These are phyloP conservation scores for Psittacus erithacus DNA, from an alignment of 2,113 vertebrate genomes.

Conservation along the genomic window DNA sequence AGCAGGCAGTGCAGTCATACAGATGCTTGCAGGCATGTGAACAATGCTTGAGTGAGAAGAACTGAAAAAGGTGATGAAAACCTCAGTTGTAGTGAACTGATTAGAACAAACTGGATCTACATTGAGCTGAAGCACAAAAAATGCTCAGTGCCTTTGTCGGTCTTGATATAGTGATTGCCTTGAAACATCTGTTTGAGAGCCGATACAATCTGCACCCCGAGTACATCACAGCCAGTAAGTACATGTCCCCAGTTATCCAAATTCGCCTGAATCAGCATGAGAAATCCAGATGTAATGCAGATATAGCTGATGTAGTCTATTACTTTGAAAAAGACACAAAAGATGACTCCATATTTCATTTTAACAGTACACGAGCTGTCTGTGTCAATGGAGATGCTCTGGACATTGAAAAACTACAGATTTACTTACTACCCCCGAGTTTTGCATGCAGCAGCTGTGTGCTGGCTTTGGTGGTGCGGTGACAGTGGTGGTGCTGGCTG, in stretches of 20 bases:
- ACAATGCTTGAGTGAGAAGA: slow-evolving; percentile 85
- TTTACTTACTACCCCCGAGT: slow-evolving; percentile 81
- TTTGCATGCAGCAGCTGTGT: slow-evolving; percentile 81
- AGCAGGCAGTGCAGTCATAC: slow-evolving; percentile 84
- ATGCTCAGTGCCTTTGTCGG: slow-evolving; percentile 32
- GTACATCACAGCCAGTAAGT: slow-evolving; percentile 62
- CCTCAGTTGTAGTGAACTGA: slow-evolving; percentile 77
- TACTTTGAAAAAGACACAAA: slow-evolving; percentile 91
- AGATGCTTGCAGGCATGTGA: slow-evolving; percentile 87
- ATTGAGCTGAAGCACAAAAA: slow-evolving; percentile 57
- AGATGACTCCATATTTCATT: slow-evolving; percentile 70
- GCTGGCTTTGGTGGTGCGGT: slow-evolving; percentile 83
- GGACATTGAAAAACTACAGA: slow-evolving; percentile 74
- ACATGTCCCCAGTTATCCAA: slow-evolving; percentile 73
- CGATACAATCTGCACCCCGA: slow-evolving; percentile 71
- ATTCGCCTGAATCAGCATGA: slow-evolving; percentile 76
- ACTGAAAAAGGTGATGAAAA: slow-evolving; percentile 78
- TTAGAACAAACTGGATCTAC: slow-evolving; percentile 77
- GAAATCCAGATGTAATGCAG: not conserved
- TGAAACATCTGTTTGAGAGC: slow-evolving; percentile 37
- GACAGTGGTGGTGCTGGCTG: slow-evolving; percentile 76
- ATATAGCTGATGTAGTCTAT: slow-evolving; percentile 80
- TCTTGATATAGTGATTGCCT: not conserved
- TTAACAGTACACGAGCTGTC: slow-evolving; percentile 24
- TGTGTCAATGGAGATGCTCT: slow-evolving; percentile 53